phyloP scores from a whole-genome alignment of 2,888 invertebrate species.

The Chromoteleia sp. region DNA sequence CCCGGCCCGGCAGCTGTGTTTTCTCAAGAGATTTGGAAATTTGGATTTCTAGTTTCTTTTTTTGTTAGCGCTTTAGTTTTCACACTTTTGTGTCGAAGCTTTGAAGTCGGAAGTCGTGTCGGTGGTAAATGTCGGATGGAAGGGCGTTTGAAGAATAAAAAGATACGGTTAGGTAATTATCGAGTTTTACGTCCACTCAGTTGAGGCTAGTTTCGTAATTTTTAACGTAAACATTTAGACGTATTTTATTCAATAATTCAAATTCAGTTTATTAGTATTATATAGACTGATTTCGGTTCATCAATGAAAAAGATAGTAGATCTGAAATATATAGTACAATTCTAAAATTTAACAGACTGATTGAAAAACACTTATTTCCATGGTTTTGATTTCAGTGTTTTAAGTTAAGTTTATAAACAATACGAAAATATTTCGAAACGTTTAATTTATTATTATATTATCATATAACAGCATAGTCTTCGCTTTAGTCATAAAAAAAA shows the following conservation, averaged over 20 bases:
- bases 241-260: not conserved
- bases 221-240: not conserved
- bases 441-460: too few species aligned
- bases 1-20: slow-evolving; percentile 79
- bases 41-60: slow-evolving; percentile 69
- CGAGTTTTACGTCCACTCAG: slow-evolving; percentile 13
- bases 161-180: slow-evolving; percentile 24
- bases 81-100: slow-evolving; percentile 51
- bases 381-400: too few species aligned
- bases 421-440: too few species aligned
- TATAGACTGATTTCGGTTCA: too few species aligned
- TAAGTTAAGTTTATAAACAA: too few species aligned
- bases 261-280: not conserved
- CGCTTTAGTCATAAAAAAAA: too few species aligned
- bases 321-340: too few species aligned
- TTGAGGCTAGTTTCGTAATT: not conserved
- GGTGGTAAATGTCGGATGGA: slow-evolving; percentile 18
- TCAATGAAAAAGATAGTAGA: too few species aligned
- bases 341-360: too few species aligned
- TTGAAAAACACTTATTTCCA: too few species aligned
- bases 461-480: too few species aligned
- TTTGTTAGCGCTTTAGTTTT: slow-evolving; percentile 49
- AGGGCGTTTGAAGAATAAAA: slow-evolving; percentile 20
- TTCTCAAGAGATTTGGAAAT: slow-evolving; percentile 81
- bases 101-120: slow-evolving; percentile 33